These are phyloP conservation scores for Drosophila seguyi DNA, from an alignment of 1,140 invertebrate genomes.

Conservation along the genomic window DNA sequence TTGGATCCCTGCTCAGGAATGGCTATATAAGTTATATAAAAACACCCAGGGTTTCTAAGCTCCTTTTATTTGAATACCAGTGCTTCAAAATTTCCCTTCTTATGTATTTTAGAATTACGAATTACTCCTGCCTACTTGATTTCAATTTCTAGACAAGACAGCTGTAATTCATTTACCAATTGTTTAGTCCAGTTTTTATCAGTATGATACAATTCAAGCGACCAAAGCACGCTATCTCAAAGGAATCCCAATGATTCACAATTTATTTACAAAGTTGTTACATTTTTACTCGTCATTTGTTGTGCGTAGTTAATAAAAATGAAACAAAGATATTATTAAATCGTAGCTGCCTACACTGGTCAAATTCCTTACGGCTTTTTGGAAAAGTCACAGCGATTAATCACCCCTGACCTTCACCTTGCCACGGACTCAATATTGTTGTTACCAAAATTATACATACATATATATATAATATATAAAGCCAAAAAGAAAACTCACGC, in stretches of 20 bases:
- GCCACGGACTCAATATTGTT: slow-evolving; percentile 22
- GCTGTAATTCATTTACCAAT: not conserved
- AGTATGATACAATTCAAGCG: not conserved
- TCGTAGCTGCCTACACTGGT: not conserved
- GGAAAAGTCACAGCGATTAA: slow-evolving; percentile 29
- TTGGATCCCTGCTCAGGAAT: too few relatives aligned
- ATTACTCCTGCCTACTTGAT: too few relatives aligned
- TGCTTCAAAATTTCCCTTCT: too few relatives aligned
- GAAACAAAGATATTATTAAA: slow-evolving; percentile 3
- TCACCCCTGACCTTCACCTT: slow-evolving; percentile 53
- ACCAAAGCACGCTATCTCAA: not conserved
- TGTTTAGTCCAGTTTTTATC: not conserved
- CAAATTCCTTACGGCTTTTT: not conserved
- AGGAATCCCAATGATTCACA: not conserved
- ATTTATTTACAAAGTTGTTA: not conserved
- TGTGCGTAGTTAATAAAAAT: not conserved
- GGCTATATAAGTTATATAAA: not conserved
- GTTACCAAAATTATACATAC: slow-evolving; percentile 21
- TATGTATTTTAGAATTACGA: not conserved
- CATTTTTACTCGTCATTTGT: slow-evolving; percentile 8
- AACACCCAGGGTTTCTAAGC: not conserved
- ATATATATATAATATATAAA: not conserved
- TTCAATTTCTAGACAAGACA: not conserved
- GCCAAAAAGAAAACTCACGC: slow-evolving; percentile 31
- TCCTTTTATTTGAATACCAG: not conserved